Conservation (phyloP, 2,113 vertebrate species). For the Felis chaus region DNA sequence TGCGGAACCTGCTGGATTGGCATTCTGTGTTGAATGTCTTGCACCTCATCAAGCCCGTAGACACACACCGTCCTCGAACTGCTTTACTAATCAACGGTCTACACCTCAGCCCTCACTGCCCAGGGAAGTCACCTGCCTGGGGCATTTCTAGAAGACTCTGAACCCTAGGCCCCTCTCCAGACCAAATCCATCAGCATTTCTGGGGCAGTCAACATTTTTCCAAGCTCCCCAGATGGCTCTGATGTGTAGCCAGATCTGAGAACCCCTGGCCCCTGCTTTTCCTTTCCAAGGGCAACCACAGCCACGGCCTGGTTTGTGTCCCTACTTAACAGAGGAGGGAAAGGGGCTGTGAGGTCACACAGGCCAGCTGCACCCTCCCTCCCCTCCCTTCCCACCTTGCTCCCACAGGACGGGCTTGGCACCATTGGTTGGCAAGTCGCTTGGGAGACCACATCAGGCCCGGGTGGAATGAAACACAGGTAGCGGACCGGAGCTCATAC, state of each 20-base stretch:
- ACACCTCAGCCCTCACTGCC: accelerated
- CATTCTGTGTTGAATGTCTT: not conserved
- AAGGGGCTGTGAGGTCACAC: no score
- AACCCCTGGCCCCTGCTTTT: not conserved
- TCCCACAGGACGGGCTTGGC: not conserved
- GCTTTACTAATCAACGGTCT: accelerated
- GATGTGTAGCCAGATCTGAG: not conserved
- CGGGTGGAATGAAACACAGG: not conserved
- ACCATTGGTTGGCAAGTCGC: not conserved
- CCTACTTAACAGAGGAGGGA: not conserved
- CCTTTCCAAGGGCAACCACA: not conserved
- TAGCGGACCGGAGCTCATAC: not conserved
- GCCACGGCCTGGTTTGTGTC: accelerated
- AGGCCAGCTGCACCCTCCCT: not conserved
- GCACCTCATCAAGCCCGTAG: not conserved
- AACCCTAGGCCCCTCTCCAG: not conserved
- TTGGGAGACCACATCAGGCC: accelerated
- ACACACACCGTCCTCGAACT: accelerated
- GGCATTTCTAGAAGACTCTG: not conserved
- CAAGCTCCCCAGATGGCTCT: not conserved
- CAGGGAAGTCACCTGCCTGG: accelerated
- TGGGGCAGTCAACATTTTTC: not conserved
- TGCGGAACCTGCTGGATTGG: not conserved
- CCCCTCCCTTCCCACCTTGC: not conserved
- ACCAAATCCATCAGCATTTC: not conserved